phyloP scores from a whole-genome alignment of 2,797 vertebrate genomes.

The Neopelma chrysocephalum region DNA sequence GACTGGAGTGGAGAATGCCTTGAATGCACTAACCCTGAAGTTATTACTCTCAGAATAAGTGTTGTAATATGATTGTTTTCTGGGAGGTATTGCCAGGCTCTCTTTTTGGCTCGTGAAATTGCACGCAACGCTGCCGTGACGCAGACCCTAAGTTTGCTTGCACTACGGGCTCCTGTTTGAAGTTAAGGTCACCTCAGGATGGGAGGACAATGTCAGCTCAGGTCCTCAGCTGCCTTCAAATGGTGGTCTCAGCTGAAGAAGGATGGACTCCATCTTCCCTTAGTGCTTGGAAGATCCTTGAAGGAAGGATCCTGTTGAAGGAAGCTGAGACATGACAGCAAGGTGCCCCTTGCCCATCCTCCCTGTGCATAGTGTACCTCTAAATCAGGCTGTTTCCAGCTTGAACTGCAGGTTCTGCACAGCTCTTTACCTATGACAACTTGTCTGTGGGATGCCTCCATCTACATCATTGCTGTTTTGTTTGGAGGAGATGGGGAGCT shows the following conservation, averaged over 20 bases:
- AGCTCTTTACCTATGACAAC: not conserved
- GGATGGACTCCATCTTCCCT: not conserved
- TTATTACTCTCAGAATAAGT: not conserved
- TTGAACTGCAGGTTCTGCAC: not conserved
- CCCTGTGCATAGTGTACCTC: not conserved
- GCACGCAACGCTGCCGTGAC: fast-evolving
- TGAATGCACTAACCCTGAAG: not conserved
- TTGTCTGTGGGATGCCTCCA: not conserved
- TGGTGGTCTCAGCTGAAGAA: not conserved
- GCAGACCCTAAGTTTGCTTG: not conserved
- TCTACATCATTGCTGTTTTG: fast-evolving
- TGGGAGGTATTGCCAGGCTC: not conserved
- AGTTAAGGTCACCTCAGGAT: not conserved
- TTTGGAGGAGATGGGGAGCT: not conserved
- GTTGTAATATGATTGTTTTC: not conserved
- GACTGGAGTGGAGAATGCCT: not conserved
- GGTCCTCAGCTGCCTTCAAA: not conserved
- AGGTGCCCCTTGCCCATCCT: not conserved
- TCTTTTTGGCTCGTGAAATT: not conserved
- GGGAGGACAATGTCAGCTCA: not conserved
- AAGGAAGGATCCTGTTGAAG: not conserved
- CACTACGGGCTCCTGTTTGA: not conserved
- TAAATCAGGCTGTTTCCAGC: not conserved
- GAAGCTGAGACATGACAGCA: not conserved
- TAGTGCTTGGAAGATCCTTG: not conserved